phyloP scores from a whole-genome alignment of 2,888 invertebrate genomes.

The Lycocerus yunnanus region DNA sequence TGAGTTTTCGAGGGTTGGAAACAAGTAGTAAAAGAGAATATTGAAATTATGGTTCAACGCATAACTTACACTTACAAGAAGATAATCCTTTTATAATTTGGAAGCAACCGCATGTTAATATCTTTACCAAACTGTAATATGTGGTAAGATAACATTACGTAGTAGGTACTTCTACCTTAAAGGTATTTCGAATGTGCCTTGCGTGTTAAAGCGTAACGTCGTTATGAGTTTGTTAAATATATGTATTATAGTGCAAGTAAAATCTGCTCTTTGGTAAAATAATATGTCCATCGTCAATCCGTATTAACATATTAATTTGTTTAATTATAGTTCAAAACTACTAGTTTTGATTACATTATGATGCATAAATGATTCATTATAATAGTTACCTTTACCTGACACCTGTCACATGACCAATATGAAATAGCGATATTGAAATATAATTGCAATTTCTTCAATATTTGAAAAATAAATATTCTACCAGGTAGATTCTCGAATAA shows the following conservation, averaged over 20 bases:
- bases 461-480: too few species aligned
- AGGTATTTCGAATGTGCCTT: constrained; percentile 8
- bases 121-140: constrained; percentile 29
- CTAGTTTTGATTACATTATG: too few species aligned
- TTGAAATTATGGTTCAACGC: constrained; percentile 22
- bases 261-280: background rate
- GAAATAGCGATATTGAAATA: too few species aligned
- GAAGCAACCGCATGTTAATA: constrained; percentile 30
- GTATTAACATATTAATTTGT: background rate
- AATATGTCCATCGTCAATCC: background rate
- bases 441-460: too few species aligned
- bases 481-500: too few species aligned
- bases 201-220: background rate
- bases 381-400: too few species aligned
- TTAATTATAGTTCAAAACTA: too few species aligned
- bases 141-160: constrained; percentile 27
- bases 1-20: constrained; percentile 7
- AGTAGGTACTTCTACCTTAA: constrained; percentile 14
- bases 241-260: background rate
- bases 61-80: constrained; percentile 31
- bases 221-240: background rate
- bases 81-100: constrained; percentile 34
- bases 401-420: too few species aligned
- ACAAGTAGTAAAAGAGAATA: constrained; percentile 22
- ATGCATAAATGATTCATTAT: too few species aligned